Conservation (phyloP, 2,888 invertebrate species). For the Teleiodes luculella region DNA sequence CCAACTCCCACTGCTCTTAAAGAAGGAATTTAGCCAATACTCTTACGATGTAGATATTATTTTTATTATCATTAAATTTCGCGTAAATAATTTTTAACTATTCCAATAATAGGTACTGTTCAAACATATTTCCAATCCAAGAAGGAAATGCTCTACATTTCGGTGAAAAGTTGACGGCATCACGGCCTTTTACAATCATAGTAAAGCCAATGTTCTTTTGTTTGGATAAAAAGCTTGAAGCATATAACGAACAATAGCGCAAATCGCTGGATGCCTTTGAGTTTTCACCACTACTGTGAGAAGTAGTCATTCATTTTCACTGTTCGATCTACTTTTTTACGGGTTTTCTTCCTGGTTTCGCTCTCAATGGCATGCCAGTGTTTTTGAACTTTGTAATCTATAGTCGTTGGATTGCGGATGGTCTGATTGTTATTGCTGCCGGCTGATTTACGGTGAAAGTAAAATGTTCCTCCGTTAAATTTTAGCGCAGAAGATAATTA, state of each 20-base stretch:
- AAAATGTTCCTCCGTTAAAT: background rate
- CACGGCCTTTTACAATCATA: background rate
- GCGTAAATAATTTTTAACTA: background rate
- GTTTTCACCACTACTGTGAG: constrained; percentile 19
- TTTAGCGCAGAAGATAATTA: too few relatives aligned
- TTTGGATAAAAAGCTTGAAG: constrained; percentile 11
- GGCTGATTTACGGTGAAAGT: background rate
- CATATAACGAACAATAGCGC: constrained; percentile 23
- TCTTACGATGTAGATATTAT: too few relatives aligned
- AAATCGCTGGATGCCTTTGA: constrained; percentile 9
- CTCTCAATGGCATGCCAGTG: constrained; percentile 17
- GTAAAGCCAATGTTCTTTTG: background rate
- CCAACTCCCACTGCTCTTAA: too few relatives aligned
- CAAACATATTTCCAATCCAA: too few relatives aligned
- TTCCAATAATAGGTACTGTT: background rate
- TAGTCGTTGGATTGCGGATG: background rate
- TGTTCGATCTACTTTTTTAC: constrained; percentile 16
- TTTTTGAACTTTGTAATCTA: constrained; percentile 5
- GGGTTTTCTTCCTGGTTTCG: constrained; percentile 17
- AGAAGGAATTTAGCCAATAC: too few relatives aligned
- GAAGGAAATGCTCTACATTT: background rate
- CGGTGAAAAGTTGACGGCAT: background rate
- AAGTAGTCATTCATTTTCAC: constrained; percentile 16
- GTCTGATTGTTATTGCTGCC: background rate
- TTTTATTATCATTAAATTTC: too few relatives aligned